These are phyloP conservation scores for Stictocephala bisonia DNA, from an alignment of 2,888 invertebrate genomes.

Conservation along the genomic window DNA sequence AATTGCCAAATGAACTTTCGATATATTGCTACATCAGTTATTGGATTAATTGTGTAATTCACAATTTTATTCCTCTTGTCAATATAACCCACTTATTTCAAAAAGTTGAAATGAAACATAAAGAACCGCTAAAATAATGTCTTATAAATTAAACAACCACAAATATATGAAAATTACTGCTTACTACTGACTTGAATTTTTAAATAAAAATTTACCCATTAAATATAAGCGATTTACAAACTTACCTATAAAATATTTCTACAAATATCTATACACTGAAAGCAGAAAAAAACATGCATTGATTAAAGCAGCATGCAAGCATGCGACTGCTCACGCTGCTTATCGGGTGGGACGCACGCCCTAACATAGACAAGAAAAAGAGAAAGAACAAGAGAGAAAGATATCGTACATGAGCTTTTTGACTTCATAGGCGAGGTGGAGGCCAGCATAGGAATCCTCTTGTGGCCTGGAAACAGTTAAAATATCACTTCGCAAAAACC, in stretches of 20 bases:
- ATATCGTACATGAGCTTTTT: conserved; percentile 98
- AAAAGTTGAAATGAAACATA: no score
- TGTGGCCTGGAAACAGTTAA: conserved; percentile 80
- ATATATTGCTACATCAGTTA: no score
- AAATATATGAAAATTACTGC: no score
- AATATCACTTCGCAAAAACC: conserved; percentile 60
- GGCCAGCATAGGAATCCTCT: conserved; percentile 96
- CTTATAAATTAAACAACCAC: no score
- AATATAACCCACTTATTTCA: no score
- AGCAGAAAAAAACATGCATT: conserved; percentile 25
- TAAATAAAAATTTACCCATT: no score
- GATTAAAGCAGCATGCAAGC: conserved; percentile 15
- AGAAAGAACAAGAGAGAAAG: conserved; percentile 52
- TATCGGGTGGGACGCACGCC: not conserved
- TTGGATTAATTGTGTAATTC: no score
- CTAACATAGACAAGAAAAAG: conserved; percentile 38
- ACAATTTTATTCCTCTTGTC: no score
- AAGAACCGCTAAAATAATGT: no score
- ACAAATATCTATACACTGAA: conserved; percentile 21
- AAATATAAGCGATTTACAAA: no score
- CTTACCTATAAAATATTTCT: conserved; percentile 12
- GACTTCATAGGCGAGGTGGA: conserved; percentile 99
- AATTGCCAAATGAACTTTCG: no score
- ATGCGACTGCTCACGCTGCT: conserved; percentile 20
- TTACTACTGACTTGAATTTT: no score